A percentile compares a stretch with the other conserved stretches of the same genome.
These are phyloP conservation scores for Bergia puertoricense DNA, from an alignment of 92 coral and sea anemone species.

Conservation along the genomic window DNA sequence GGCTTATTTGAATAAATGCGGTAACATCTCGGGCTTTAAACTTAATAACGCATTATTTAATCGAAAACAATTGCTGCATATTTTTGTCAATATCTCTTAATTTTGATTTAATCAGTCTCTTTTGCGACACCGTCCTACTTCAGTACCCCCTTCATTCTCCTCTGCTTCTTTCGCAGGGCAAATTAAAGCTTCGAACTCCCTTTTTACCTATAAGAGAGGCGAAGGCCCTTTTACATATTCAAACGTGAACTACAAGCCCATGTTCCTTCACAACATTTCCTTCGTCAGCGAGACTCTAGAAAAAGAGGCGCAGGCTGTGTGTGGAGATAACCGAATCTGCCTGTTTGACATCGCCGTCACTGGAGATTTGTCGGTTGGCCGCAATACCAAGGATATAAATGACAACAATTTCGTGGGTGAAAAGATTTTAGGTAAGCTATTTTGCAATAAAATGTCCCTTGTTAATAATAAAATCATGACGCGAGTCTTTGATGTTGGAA, in stretches of 20 bases:
- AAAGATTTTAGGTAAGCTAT: conserved; percentile 53
- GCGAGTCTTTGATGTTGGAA: too few species aligned
- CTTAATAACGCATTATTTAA: too few species aligned
- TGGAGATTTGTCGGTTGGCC: conserved; percentile 57
- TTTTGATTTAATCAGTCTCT: too few species aligned
- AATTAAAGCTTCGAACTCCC: conserved; percentile 49
- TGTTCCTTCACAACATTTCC: conserved; percentile 71
- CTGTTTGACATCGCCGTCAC: conserved; percentile 81
- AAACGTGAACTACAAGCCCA: conserved; percentile 64
- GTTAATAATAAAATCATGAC: too few species aligned
- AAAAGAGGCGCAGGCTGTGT: conserved; percentile 51
- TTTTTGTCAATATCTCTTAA: too few species aligned
- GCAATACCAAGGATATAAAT: conserved; percentile 49
- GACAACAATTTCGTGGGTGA: conserved; percentile 51
- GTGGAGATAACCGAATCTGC: conserved; percentile 67
- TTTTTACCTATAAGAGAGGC: conserved; percentile 59
- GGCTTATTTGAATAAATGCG: too few species aligned
- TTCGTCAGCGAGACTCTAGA: conserved; percentile 58
- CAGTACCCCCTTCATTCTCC: neutral
- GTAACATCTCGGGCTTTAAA: too few species aligned
- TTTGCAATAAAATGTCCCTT: neutral
- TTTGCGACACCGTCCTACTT: too few species aligned
- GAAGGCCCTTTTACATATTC: conserved; percentile 49
- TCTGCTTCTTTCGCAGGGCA: conserved; percentile 58
- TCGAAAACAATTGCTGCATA: too few species aligned